A percentile compares a stretch with the other conserved stretches of the same genome.
Conservation (phyloP, 30 jellyfish, hydroid and myxozoan species). For the Turritopsis dohrnii region DNA sequence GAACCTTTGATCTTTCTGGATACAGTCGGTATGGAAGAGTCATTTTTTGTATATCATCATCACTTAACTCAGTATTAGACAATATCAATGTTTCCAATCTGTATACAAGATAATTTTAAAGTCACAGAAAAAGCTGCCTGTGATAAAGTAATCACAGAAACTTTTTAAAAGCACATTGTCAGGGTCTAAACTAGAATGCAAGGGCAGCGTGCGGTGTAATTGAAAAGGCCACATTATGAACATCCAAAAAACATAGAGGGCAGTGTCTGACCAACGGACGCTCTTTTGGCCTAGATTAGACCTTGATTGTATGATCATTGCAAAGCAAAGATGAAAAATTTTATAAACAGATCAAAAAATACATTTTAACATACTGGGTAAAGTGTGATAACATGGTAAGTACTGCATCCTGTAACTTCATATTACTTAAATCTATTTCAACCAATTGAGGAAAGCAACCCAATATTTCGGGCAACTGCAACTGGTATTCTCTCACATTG, state of each 20-base stretch:
- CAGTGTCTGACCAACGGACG: too few species aligned
- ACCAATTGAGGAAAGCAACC: conserved; percentile 2
- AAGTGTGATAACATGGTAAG: background rate
- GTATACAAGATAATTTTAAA: background rate
- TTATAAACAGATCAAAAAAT: background rate
- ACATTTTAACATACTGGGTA: background rate
- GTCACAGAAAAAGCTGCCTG: background rate
- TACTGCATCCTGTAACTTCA: background rate
- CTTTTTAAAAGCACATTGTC: too few species aligned
- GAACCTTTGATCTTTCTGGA: background rate
- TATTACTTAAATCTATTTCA: conserved; percentile 5
- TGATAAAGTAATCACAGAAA: too few species aligned
- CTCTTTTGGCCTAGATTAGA: too few species aligned
- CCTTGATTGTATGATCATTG: background rate
- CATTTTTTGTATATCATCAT: background rate
- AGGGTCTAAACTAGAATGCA: too few species aligned
- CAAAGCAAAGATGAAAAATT: background rate
- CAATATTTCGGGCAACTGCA: background rate
- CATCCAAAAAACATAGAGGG: too few species aligned
- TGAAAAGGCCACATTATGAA: too few species aligned
- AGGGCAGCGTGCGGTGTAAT: too few species aligned
- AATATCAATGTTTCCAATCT: background rate
- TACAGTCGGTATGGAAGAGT: conserved; percentile 2
- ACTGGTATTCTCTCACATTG: background rate
- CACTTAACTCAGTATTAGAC: background rate